Conservation (phyloP, 2,888 invertebrate species). For the Hirtodrosophila histrioides region DNA sequence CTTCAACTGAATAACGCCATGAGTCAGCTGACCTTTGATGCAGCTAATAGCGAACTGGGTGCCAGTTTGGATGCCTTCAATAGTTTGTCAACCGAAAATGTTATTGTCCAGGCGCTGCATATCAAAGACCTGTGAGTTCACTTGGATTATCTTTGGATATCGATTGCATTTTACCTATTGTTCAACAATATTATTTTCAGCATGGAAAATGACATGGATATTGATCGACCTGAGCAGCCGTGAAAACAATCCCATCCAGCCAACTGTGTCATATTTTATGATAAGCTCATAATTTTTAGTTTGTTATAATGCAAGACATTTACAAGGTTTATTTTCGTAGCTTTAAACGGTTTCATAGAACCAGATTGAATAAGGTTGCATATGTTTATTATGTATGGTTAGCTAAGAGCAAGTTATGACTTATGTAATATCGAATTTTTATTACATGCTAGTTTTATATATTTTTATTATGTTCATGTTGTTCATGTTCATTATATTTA, state of each 20-base stretch:
- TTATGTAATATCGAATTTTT: not conserved
- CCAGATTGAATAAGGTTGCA: not conserved
- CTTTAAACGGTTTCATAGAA: constrained; percentile 13
- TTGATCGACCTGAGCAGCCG: constrained; percentile 16
- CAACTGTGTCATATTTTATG: constrained; percentile 1
- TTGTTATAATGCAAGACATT: not conserved
- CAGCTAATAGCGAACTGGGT: not conserved
- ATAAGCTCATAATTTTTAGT: not conserved
- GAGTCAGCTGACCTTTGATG: constrained; percentile 26
- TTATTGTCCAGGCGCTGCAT: constrained; percentile 39
- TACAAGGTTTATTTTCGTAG: not conserved
- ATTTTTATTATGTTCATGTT: not conserved
- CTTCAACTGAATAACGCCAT: constrained; percentile 38
- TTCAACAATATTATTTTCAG: constrained; percentile 37
- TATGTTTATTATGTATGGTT: not conserved
- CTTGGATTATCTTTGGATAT: no score
- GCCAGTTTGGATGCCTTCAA: constrained; percentile 25
- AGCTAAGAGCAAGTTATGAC: no score
- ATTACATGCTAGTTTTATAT: not conserved
- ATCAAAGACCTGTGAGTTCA: constrained; percentile 28
- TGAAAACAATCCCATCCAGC: not conserved
- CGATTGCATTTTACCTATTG: not conserved
- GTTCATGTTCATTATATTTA: not conserved
- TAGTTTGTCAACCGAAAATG: constrained; percentile 29
- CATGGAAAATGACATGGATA: constrained; percentile 43